These are phyloP conservation scores for Hydropsyche betteni DNA, from an alignment of 2,888 invertebrate genomes.

Conservation along the genomic window DNA sequence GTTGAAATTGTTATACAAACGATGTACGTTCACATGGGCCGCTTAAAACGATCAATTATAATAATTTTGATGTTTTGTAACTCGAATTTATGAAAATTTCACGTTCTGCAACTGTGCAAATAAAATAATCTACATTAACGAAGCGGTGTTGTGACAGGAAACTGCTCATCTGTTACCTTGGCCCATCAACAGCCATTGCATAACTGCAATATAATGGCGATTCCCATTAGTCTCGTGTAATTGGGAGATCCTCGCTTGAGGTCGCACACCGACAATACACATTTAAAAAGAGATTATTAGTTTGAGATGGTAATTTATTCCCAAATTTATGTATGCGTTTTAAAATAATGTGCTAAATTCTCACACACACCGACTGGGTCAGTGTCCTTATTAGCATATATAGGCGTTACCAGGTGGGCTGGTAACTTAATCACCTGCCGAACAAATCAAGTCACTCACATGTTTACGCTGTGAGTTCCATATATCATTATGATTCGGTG, in stretches of 20 bases:
- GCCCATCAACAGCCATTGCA: slow-evolving; percentile 8
- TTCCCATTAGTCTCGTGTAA: background rate
- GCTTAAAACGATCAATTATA: too few species aligned
- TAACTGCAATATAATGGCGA: slow-evolving; percentile 4
- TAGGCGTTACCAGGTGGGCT: slow-evolving; percentile 7
- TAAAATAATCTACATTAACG: too few species aligned
- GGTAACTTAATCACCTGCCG: slow-evolving; percentile 8
- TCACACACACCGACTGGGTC: slow-evolving; percentile 12
- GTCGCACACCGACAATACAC: background rate
- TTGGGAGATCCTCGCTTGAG: background rate
- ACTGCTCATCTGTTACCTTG: slow-evolving; percentile 6
- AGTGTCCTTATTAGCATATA: slow-evolving; percentile 27
- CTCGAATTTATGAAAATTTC: too few species aligned
- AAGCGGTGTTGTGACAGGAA: background rate
- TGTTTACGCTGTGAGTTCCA: too few species aligned
- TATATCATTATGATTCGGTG: too few species aligned
- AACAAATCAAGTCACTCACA: slow-evolving; percentile 6
- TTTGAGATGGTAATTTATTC: background rate
- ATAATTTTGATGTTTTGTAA: too few species aligned
- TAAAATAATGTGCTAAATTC: background rate
- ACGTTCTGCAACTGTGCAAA: too few species aligned
- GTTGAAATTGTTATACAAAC: background rate
- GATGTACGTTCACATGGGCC: too few species aligned
- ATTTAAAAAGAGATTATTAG: background rate
- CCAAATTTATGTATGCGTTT: background rate